These are phyloP conservation scores for Luffia ferchaultella DNA, from an alignment of 2,888 invertebrate species.

Conservation along the genomic window DNA sequence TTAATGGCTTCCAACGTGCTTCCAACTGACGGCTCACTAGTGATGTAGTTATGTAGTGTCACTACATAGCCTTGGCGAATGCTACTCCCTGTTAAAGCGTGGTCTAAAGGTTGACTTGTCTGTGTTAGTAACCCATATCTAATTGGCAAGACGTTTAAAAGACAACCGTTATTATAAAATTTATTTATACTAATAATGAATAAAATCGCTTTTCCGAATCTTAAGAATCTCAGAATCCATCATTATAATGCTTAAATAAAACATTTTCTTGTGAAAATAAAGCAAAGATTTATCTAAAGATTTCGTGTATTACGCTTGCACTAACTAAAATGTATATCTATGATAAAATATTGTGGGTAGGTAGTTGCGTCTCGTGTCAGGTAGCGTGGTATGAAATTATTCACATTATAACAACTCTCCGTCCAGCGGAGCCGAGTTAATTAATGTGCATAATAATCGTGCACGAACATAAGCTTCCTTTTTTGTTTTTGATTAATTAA, in stretches of 20 bases:
- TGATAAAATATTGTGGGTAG: background rate
- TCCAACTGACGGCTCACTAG: too few relatives aligned
- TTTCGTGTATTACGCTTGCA: background rate
- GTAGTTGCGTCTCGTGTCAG: slow-evolving; percentile 23
- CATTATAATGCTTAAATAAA: background rate
- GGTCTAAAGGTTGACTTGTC: too few relatives aligned
- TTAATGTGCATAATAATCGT: slow-evolving; percentile 63
- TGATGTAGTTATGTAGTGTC: too few relatives aligned
- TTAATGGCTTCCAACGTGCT: too few relatives aligned
- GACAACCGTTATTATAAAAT: too few relatives aligned
- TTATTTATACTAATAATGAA: too few relatives aligned
- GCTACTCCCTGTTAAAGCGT: too few relatives aligned
- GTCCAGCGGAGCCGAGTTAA: slow-evolving; percentile 34
- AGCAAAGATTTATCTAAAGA: slow-evolving; percentile 1
- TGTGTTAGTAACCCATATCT: too few relatives aligned
- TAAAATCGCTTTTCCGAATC: too few relatives aligned
- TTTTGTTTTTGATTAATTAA: slow-evolving; percentile 59
- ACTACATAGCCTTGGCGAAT: too few relatives aligned
- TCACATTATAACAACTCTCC: slow-evolving; percentile 35
- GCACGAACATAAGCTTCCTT: slow-evolving; percentile 59
- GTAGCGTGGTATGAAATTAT: slow-evolving; percentile 36
- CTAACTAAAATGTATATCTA: background rate
- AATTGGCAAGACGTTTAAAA: too few relatives aligned
- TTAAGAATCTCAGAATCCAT: too few relatives aligned
- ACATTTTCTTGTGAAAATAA: background rate